Base-by-base conservation (phyloP, 2,888 invertebrate species). In the Polyommatus icarus region DNA sequence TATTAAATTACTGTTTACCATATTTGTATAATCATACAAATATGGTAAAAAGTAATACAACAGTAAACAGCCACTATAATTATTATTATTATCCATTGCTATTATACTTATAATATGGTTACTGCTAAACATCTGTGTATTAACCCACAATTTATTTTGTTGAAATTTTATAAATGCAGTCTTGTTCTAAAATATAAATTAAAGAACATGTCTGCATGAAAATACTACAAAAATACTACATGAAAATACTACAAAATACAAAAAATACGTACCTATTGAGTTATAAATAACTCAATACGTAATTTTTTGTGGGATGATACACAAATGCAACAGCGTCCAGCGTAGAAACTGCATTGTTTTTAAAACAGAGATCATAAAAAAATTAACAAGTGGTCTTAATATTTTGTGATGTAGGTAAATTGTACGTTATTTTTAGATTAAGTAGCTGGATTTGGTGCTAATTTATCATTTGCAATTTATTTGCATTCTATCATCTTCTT, bases 401-500 rank as follows among this genome's bases (percentile, higher is more conserved):
- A 67, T 67, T 15, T 73, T 46, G 76, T 61, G 61, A 76, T 61
- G n/a, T 76, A 54, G 20, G 46, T 40, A 76, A 76, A 59, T 29
- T 15, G 36, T n/a, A 76, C 24, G 24, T 32, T 59, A 59, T 61
- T 73, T 61, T 77, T 77, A 77, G 71, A 72, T 72, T 54, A 15
- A 72, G 15, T 79, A 80, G 84, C 84, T 84, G 84, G 84, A 84
- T 76, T 81, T 84, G 84, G 84, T 84, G 84, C 84, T 84, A 84
- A 82, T 80, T 77, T 79, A 78, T 79, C 78, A 40, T 71, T 79
- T 81, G 80, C 80, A 59, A 76, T 76, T 78, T 76, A 75, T 76
- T 71, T 78, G 77, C 76, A 59, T 59, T 80, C 54, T 78, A 72
- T 57, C 71, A 73, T n/a, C 57, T 72, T 72, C 57, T 29, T 50